phyloP scores from a whole-genome alignment of 2,113 vertebrate genomes.

The Chaetura pelagica region DNA sequence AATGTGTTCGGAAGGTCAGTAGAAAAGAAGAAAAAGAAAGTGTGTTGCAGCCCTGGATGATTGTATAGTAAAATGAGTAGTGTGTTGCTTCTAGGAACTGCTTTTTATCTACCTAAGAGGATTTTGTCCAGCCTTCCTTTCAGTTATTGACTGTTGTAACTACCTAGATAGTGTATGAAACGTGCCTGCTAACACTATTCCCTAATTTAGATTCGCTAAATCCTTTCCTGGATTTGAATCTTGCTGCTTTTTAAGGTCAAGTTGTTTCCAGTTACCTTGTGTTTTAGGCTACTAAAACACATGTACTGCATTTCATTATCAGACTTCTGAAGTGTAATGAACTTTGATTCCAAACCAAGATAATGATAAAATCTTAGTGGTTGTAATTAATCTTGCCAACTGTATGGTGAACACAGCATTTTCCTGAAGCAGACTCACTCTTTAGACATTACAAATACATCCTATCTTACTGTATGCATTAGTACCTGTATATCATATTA shows the following conservation, averaged over 20 bases:
- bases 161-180: not conserved
- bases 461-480: not conserved
- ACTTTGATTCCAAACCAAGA: not conserved
- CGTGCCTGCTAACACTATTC: not conserved
- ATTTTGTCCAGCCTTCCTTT: not conserved
- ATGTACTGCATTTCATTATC: not conserved
- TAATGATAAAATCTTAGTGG: not conserved
- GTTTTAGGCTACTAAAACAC: not conserved
- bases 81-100: not conserved
- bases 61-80: not conserved
- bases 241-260: conserved; percentile 1
- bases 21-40: not conserved
- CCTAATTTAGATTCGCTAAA: not conserved
- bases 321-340: not conserved
- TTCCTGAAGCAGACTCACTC: not conserved
- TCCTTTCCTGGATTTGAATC: conserved; percentile 27
- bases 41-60: not conserved
- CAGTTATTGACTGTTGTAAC: not conserved
- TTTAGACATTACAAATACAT: not conserved
- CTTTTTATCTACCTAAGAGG: not conserved
- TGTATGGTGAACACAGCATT: not conserved
- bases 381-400: not conserved
- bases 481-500: not conserved
- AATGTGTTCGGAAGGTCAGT: not conserved
- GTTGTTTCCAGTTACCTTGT: not conserved